phyloP scores from a whole-genome alignment of 2,888 invertebrate genomes.

The Cheilosia variabilis region DNA sequence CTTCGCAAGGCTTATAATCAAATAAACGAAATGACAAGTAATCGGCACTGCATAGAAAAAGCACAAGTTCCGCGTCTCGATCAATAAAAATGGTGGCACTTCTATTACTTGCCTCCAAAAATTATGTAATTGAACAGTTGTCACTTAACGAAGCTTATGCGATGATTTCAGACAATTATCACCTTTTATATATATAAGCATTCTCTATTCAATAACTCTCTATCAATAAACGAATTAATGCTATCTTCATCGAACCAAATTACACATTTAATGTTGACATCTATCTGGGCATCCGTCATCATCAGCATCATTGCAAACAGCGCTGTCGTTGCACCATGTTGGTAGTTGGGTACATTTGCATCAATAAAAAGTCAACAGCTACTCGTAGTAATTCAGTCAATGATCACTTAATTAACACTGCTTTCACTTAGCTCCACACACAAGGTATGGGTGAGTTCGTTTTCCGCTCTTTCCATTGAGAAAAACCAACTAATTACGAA shows the following conservation, averaged over 20 bases:
- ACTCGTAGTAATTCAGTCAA: conserved; percentile 12
- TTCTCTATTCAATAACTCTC: background rate
- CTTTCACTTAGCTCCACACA: conserved; percentile 36
- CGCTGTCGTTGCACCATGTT: background rate
- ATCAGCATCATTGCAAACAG: background rate
- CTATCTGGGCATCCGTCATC: conserved; percentile 16
- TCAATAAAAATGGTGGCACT: too few species aligned
- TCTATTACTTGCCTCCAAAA: too few species aligned
- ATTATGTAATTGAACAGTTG: too few species aligned
- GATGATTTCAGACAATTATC: too few species aligned
- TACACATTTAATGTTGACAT: conserved; percentile 30
- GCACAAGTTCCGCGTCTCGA: too few species aligned
- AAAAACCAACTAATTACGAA: background rate
- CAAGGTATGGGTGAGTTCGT: background rate
- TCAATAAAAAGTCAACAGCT: conserved; percentile 37
- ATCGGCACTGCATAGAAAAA: too few species aligned
- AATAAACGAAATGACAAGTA: too few species aligned
- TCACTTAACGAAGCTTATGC: too few species aligned
- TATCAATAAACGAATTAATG: background rate
- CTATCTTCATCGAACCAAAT: conserved; percentile 22
- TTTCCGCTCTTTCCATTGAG: too few species aligned
- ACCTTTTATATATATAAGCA: too few species aligned
- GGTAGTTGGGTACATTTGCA: conserved; percentile 23
- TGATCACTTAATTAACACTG: conserved; percentile 68
- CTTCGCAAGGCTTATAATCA: too few species aligned